Evolutionary conservation across 2,797 vertebrate genomes (phyloP).

Genomic region (Gephyroberyx darwinii): DNA sequence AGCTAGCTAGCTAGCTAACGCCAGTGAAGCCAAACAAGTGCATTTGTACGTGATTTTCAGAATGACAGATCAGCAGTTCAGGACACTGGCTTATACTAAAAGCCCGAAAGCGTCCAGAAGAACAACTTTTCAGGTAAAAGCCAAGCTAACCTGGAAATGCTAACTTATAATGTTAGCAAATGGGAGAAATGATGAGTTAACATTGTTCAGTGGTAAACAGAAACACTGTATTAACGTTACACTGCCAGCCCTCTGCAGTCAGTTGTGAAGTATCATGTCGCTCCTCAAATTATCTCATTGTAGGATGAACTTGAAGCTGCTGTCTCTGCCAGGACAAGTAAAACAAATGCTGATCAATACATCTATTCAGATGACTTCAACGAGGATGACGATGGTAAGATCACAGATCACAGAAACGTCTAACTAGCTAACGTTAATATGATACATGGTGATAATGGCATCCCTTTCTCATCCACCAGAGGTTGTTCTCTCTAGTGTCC

Average conservation of each 20-base stretch:
- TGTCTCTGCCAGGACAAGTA: slow-evolving; percentile 79
- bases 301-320: slow-evolving; percentile 88
- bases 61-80: slow-evolving; percentile 80
- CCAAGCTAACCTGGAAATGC: background rate
- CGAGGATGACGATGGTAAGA: slow-evolving; percentile 79
- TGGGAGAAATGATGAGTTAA: too few species aligned
- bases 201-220: background rate
- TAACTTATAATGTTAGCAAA: background rate
- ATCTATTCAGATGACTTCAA: slow-evolving; percentile 86
- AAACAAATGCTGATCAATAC: slow-evolving; percentile 65
- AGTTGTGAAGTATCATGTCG: background rate
- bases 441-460: background rate
- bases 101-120: slow-evolving; percentile 86
- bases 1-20: slow-evolving; percentile 48
- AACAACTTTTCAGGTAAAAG: slow-evolving; percentile 89
- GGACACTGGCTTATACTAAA: slow-evolving; percentile 84
- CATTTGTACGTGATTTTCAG: slow-evolving; percentile 23
- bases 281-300: slow-evolving; percentile 27
- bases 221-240: too few species aligned
- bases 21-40: background rate
- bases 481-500: too few species aligned
- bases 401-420: background rate
- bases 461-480: too few species aligned
- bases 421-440: background rate
- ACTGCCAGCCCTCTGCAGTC: background rate